A percentile compares a stretch with the other conserved stretches of the same genome.
Conservation (phyloP, 2,797 vertebrate genomes). For the Diglossa cyanea region DNA sequence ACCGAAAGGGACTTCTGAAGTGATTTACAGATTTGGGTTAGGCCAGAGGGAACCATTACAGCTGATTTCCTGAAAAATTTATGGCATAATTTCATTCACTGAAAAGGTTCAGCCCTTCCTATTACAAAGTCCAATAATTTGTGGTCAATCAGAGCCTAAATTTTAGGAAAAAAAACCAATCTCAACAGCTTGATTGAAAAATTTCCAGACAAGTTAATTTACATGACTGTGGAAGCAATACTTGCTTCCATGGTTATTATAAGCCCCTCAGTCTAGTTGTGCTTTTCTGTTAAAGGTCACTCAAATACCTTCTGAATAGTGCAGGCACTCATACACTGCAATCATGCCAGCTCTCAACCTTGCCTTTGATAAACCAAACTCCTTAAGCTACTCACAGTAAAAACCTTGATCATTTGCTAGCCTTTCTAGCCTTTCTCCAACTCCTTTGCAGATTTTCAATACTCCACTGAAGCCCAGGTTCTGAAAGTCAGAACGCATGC, state of each 20-base stretch:
- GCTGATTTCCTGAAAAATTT: not conserved
- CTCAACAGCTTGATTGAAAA: not conserved
- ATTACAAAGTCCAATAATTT: not conserved
- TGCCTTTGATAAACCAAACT: not conserved
- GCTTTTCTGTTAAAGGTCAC: not conserved
- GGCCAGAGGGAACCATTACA: not conserved
- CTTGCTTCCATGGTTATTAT: not conserved
- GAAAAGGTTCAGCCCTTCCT: not conserved
- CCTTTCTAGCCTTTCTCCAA: not conserved
- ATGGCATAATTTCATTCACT: not conserved
- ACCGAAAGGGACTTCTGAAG: not conserved
- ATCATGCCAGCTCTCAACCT: not conserved
- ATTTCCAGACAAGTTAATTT: not conserved
- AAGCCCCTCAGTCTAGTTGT: not conserved
- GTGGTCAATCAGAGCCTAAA: not conserved
- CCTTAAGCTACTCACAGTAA: not conserved
- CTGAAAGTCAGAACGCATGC: not conserved
- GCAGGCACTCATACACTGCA: not conserved
- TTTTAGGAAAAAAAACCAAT: not conserved
- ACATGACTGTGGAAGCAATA: not conserved
- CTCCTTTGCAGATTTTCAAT: not conserved
- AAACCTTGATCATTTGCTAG: not conserved
- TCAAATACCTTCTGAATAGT: not conserved
- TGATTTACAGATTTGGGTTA: not conserved
- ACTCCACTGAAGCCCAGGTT: not conserved